Conservation (phyloP, 2,888 invertebrate genomes). For the Augochlorella aurata region DNA sequence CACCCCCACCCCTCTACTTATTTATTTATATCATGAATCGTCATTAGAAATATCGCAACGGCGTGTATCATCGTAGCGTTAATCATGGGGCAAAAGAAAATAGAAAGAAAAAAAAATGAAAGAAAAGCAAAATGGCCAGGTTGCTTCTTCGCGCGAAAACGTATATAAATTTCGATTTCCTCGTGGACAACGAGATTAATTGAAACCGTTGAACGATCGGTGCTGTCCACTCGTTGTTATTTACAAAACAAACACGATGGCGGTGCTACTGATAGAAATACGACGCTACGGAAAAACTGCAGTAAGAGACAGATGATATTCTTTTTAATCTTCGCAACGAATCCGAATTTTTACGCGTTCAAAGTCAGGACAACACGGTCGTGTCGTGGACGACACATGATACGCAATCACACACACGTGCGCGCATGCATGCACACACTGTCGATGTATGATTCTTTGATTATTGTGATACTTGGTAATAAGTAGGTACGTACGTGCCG, state of each 20-base stretch:
- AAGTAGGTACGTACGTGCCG: constrained; percentile 63
- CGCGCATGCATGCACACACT: constrained; percentile 4
- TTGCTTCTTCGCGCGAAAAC: neutral
- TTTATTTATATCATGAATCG: constrained; percentile 37
- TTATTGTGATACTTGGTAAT: constrained; percentile 72
- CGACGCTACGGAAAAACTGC: neutral
- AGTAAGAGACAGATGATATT: neutral
- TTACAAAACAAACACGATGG: no score
- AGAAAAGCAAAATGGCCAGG: neutral
- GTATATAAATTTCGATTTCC: constrained; percentile 11
- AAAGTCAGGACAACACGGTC: neutral
- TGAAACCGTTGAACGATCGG: neutral
- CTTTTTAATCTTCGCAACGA: neutral
- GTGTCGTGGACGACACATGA: neutral
- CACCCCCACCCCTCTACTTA: constrained; percentile 5
- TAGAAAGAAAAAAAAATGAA: neutral
- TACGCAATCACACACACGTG: neutral
- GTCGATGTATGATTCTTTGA: constrained; percentile 54
- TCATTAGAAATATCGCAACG: constrained; percentile 2
- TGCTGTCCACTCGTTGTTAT: neutral
- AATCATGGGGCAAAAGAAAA: neutral
- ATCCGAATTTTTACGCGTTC: neutral
- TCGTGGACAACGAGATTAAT: no score
- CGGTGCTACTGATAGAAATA: no score
- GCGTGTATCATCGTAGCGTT: constrained; percentile 6